Conservation (phyloP, 2,888 invertebrate genomes). For the Lasioglossum pauxillum region DNA sequence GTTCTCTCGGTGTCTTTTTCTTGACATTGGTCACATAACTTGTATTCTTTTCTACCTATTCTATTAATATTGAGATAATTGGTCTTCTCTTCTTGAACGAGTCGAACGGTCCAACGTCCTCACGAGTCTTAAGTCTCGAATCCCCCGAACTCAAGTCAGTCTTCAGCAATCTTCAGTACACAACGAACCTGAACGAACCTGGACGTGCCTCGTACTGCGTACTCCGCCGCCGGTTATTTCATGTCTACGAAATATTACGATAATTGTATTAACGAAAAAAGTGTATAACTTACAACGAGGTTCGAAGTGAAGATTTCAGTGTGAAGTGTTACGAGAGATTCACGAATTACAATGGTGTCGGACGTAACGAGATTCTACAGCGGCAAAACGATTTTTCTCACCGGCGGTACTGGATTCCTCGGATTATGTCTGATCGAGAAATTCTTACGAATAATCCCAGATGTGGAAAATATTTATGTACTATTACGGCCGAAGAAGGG, state of each 20-base stretch:
- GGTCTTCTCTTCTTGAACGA: not conserved
- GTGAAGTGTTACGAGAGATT: not conserved
- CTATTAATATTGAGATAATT: no score
- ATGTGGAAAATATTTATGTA: conserved; percentile 89
- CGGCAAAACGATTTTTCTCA: conserved; percentile 93
- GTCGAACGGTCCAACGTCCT: no score
- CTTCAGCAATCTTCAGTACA: not conserved
- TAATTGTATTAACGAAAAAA: not conserved
- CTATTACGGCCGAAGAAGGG: conserved; percentile 95
- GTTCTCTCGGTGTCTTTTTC: no score
- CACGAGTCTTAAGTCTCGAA: not conserved
- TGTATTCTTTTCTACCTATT: no score
- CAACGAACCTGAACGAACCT: not conserved
- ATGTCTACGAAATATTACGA: not conserved
- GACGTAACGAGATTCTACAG: conserved; percentile 89
- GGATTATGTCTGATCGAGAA: conserved; percentile 97
- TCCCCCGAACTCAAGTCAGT: no score
- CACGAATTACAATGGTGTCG: conserved; percentile 81
- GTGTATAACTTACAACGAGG: not conserved
- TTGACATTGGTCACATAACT: no score
- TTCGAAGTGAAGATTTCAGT: no score
- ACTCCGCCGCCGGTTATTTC: not conserved
- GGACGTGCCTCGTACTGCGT: not conserved
- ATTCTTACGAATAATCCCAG: conserved; percentile 91
- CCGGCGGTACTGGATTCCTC: conserved; percentile 97